A percentile compares a stretch with the other conserved stretches of the same genome.
Conservation (phyloP, 2,888 invertebrate species). For the Idaea dimidiata region DNA sequence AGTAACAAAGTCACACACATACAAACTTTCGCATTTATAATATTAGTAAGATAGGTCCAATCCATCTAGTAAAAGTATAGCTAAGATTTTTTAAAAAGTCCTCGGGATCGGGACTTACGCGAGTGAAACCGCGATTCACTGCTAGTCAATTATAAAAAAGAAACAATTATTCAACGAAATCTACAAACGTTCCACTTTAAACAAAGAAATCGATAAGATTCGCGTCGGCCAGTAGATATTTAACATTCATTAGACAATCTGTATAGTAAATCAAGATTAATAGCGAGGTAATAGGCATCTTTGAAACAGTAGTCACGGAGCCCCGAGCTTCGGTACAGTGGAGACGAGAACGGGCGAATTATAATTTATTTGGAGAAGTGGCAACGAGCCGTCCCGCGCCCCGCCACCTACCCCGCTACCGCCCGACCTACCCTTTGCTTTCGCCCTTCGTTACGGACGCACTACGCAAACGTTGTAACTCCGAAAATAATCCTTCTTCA, state of each 20-base stretch:
- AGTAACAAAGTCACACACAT: too few relatives aligned
- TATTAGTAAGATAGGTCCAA: too few relatives aligned
- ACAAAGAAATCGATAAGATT: constrained; percentile 4
- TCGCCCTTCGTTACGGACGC: constrained; percentile 78
- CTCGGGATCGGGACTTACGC: too few relatives aligned
- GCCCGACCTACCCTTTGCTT: constrained; percentile 80
- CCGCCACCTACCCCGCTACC: constrained; percentile 48
- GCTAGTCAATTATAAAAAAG: not conserved
- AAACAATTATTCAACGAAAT: not conserved
- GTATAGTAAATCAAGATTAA: constrained; percentile 50
- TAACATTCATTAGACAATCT: constrained; percentile 17
- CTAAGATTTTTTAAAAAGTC: too few relatives aligned
- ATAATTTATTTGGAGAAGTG: constrained; percentile 82
- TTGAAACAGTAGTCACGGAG: constrained; percentile 57
- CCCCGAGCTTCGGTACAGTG: constrained; percentile 38
- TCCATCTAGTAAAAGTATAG: too few relatives aligned
- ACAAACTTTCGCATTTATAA: too few relatives aligned
- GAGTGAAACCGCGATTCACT: too few relatives aligned
- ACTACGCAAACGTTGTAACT: constrained; percentile 60
- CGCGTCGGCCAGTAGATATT: not conserved
- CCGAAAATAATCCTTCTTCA: constrained; percentile 32
- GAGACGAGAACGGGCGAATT: constrained; percentile 72
- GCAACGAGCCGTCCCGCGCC: constrained; percentile 65
- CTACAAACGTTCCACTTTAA: not conserved
- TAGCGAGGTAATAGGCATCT: constrained; percentile 50